Evolutionary conservation across 92 coral and sea anemone genomes (phyloP).

Genomic region (Parazoanthus darwini): DNA sequence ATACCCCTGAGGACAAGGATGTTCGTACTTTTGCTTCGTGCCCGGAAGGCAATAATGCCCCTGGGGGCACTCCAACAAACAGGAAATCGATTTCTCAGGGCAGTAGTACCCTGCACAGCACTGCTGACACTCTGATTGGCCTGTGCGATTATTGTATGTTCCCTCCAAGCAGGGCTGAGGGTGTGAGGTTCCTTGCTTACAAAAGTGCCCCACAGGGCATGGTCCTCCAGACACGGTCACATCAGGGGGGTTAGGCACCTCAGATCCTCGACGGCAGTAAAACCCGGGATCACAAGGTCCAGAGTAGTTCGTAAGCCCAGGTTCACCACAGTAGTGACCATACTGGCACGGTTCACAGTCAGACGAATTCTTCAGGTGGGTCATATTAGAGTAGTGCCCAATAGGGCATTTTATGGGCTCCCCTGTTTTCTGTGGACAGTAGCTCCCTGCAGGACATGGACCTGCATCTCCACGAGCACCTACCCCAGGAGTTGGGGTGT

Average conservation of each 20-base stretch:
- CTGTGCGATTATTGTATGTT: constrained; percentile 91
- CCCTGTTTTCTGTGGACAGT: constrained; percentile 85
- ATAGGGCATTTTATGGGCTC: constrained; percentile 86
- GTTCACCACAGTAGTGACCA: constrained; percentile 90
- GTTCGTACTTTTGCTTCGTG: constrained; percentile 69
- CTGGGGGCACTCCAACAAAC: constrained; percentile 80
- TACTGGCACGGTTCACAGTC: constrained; percentile 83
- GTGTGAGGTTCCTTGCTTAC: constrained; percentile 83
- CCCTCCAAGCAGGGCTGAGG: constrained; percentile 91
- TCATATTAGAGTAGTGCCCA: constrained; percentile 90
- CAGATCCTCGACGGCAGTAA: constrained; percentile 89
- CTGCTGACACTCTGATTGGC: constrained; percentile 75
- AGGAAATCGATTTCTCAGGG: constrained; percentile 80
- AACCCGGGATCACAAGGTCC: constrained; percentile 94
- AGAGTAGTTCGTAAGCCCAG: constrained; percentile 77
- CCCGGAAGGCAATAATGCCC: constrained; percentile 91
- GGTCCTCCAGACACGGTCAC: constrained; percentile 93
- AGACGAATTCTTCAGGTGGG: constrained; percentile 62
- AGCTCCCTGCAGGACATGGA: constrained; percentile 90
- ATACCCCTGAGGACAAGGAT: constrained; percentile 91
- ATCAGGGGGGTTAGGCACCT: constrained; percentile 83
- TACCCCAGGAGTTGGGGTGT: constrained; percentile 81
- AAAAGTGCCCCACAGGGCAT: constrained; percentile 94
- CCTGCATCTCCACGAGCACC: constrained; percentile 86
- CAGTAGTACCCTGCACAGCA: constrained; percentile 95